Evolutionary conservation across 2,113 vertebrate genomes (phyloP).

Genomic region (Mugil cephalus): DNA sequence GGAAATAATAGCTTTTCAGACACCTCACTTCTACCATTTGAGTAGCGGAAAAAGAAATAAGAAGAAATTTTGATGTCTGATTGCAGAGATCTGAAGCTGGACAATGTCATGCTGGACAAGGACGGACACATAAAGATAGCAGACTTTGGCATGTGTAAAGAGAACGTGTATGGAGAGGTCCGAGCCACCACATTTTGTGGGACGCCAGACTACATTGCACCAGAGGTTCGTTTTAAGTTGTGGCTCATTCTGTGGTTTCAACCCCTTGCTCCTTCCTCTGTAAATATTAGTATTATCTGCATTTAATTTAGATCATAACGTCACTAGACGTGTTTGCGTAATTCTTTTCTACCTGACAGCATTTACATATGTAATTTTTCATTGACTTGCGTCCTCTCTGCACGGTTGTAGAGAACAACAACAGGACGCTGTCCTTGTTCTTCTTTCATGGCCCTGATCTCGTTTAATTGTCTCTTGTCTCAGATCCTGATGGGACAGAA

Average conservation of each 20-base stretch:
- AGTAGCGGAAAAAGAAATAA: no score
- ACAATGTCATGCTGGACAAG: constrained; percentile 96
- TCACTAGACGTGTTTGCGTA: no score
- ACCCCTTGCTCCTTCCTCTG: no score
- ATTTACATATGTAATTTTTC: no score
- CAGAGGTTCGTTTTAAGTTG: constrained; percentile 75
- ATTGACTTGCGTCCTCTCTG: background rate
- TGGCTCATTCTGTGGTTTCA: background rate
- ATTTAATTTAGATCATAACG: no score
- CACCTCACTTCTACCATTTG: background rate
- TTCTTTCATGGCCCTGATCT: background rate
- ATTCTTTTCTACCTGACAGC: no score
- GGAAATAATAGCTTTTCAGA: background rate
- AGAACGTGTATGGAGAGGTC: constrained; percentile 88
- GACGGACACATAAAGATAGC: constrained; percentile 98
- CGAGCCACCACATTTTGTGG: constrained; percentile 96
- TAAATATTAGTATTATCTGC: background rate
- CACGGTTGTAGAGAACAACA: no score
- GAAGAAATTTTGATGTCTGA: background rate
- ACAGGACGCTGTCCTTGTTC: background rate
- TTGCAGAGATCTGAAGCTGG: constrained; percentile 96
- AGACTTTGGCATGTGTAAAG: constrained; percentile 99
- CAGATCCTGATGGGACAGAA: constrained; percentile 93
- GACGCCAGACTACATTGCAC: constrained; percentile 98
- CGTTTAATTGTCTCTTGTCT: constrained; percentile 22